Evolutionary conservation across 2,888 invertebrate species (phyloP), one percentile per base, ranked within the genome.

Genomic region (Autographa gamma): DNA sequence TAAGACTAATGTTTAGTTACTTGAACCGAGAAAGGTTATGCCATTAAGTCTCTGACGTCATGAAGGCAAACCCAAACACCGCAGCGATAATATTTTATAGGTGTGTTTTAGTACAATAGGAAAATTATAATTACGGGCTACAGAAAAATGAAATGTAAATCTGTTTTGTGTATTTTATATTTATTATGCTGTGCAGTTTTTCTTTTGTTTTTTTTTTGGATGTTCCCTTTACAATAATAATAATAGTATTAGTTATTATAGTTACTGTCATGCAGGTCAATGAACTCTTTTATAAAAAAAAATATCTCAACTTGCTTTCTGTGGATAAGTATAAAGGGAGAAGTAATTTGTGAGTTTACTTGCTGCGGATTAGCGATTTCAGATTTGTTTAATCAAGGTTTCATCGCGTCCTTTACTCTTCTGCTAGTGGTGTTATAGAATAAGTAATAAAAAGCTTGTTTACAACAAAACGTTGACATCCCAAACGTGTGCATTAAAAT

Each of bases 21-120:
- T 9, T 65, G 43, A n/a, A 56, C 11, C 43, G 2, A 38, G n/a
- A 59, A 52, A 52, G 1, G 2, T 52, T 43, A 61, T 58, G n/a
- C 56, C n/a, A 19, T 4, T 63, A 43, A 18, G 66, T 13, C 19
- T 43, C 60, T 64, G 16, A 61, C 43, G 74, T 64, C 74, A 75
- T 61, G 34, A 54, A 13, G 25, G 19, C 25, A 56, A 56, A 56
- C 19, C 11, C 13, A 56, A 54, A 56, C 25, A 25, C 11, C 54
- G 54, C 54, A 19, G 54, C 25, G 11, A 66, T 60, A 73, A 63
- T 60, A 73, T 60, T 63, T 63, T 58, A 76, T 61, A 52, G 14
- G 61, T 65, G 5, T 13, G 34, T 19, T 38, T 56, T 56, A 56
- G 54, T 56, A 19, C 54, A 25, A 19, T 19, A 56, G 54, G 54